A percentile compares a stretch with the other conserved stretches of the same genome.
phyloP scores from a whole-genome alignment of 2,113 vertebrate genomes.

The Eleginops maclovinus region DNA sequence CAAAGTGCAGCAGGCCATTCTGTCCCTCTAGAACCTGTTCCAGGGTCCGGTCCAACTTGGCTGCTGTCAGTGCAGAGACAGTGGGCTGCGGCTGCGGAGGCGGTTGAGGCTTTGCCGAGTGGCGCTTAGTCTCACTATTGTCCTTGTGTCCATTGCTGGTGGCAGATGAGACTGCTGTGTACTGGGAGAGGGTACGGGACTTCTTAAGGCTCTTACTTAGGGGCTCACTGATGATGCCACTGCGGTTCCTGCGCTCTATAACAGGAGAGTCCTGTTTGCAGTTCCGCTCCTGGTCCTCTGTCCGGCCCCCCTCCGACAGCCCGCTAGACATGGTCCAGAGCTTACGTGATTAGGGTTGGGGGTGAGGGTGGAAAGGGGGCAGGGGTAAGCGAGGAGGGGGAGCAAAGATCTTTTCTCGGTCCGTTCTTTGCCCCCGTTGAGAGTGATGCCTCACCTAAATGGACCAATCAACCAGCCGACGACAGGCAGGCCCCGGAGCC shows the following conservation, averaged over 20 bases:
- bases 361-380: constrained; percentile 78
- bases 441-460: constrained; percentile 69
- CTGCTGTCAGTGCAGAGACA: constrained; percentile 81
- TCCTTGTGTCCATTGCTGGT: constrained; percentile 88
- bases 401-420: constrained; percentile 65
- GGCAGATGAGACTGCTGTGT: constrained; percentile 90
- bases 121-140: constrained; percentile 88
- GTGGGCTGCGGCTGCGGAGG: constrained; percentile 87
- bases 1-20: constrained; percentile 96
- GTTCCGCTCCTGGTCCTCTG: constrained; percentile 88
- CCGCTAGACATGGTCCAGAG: constrained; percentile 93
- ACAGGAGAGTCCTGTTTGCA: constrained; percentile 85
- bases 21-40: constrained; percentile 96
- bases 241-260: constrained; percentile 93
- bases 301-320: constrained; percentile 89
- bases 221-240: constrained; percentile 97
- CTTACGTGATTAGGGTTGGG: constrained; percentile 70
- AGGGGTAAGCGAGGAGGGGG: constrained; percentile 68
- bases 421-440: constrained; percentile 71
- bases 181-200: constrained; percentile 95
- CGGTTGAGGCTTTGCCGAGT: constrained; percentile 90
- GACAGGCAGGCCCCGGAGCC: constrained; percentile 80
- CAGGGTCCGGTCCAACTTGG: constrained; percentile 94
- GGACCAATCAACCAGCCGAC: constrained; percentile 68
- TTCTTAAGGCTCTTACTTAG: constrained; percentile 98